Evolutionary conservation across 2,888 invertebrate species (phyloP).

Genomic region (Habrosyne pyritoides): DNA sequence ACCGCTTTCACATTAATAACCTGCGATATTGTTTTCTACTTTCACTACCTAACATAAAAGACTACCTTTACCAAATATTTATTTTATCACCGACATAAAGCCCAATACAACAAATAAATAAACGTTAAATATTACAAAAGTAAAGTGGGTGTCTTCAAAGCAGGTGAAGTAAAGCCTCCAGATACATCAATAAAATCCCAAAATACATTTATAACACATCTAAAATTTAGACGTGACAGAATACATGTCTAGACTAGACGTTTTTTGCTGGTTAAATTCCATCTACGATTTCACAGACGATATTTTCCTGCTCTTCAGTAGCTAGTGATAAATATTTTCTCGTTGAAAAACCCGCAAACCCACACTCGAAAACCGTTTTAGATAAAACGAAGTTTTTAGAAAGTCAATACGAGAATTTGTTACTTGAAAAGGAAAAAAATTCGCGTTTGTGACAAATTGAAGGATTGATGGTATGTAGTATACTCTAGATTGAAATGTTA

Average conservation of each 20-base stretch:
- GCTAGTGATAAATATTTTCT: conserved; percentile 3
- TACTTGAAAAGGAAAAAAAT: neutral
- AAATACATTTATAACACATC: conserved; percentile 3
- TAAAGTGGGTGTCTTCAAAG: neutral
- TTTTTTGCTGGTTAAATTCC: neutral
- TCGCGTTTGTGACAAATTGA: neutral
- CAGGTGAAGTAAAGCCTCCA: neutral
- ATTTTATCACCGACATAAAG: neutral
- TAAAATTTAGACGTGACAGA: conserved; percentile 2
- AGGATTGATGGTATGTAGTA: neutral
- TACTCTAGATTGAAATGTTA: too few species aligned
- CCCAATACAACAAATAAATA: neutral
- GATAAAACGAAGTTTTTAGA: conserved; percentile 1
- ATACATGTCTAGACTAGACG: conserved; percentile 1
- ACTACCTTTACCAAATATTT: neutral
- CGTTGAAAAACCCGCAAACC: neutral
- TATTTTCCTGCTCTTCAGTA: conserved; percentile 2
- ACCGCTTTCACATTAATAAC: too few species aligned
- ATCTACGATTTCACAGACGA: conserved; percentile 3
- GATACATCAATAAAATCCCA: conserved; percentile 1
- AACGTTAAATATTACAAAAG: neutral
- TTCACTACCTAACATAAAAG: neutral
- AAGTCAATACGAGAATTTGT: conserved; percentile 1
- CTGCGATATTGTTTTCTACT: too few species aligned
- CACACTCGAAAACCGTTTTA: conserved; percentile 2